Percentiles rank a stretch among this genome's conserved stretches.
Conservation (phyloP, 2,797 vertebrate species). For the Cynopterus sphinx region DNA sequence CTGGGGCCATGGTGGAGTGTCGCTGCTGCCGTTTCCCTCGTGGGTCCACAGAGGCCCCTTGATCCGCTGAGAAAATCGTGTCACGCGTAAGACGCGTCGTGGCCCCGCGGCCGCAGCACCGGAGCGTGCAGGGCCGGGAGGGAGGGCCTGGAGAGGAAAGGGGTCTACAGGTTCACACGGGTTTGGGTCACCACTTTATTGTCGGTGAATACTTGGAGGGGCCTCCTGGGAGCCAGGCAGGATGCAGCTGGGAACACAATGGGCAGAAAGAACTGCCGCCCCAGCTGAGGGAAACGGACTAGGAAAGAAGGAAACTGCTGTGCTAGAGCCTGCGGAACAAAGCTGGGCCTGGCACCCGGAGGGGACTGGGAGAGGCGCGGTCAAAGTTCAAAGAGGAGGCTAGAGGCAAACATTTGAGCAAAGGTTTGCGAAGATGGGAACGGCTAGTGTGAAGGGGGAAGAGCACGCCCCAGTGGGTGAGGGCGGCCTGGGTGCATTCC, state of each 20-base stretch:
- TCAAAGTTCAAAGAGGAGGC: not conserved
- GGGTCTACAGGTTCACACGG: not conserved
- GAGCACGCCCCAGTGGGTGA: not conserved
- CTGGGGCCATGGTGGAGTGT: not conserved
- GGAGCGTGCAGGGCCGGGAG: not conserved
- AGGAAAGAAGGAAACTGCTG: not conserved
- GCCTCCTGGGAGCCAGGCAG: not conserved
- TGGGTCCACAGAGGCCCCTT: not conserved
- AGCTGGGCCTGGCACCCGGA: too few species aligned
- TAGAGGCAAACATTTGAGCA: not conserved
- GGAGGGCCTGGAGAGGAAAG: not conserved
- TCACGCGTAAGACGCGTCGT: accelerated
- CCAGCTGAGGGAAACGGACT: not conserved
- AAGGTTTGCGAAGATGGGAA: not conserved
- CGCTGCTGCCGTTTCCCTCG: not conserved
- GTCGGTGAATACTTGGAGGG: not conserved
- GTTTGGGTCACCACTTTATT: not conserved
- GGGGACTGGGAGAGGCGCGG: not conserved
- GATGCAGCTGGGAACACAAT: not conserved
- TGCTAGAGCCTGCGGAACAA: too few species aligned
- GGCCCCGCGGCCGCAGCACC: not conserved
- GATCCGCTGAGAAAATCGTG: not conserved
- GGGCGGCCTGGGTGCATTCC: not conserved
- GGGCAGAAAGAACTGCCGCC: not conserved
- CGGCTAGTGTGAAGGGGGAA: not conserved